A percentile compares a stretch with the other conserved stretches of the same genome.
These are phyloP conservation scores for Lepidurus apus DNA, from an alignment of 1,140 invertebrate species.

Conservation along the genomic window DNA sequence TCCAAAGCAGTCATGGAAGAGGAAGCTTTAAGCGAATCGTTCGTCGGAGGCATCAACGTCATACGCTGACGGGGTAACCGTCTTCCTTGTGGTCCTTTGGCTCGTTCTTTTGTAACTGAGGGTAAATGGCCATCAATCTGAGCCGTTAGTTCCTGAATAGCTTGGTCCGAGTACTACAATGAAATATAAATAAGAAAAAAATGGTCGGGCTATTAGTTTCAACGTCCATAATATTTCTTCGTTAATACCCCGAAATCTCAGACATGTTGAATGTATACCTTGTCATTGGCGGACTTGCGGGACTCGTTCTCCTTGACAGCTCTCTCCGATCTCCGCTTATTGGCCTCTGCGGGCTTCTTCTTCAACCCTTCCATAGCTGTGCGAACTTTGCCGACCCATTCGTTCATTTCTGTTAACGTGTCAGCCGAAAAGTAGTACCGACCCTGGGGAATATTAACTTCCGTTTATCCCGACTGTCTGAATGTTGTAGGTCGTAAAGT, in stretches of 20 bases:
- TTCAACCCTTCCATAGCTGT: constrained; percentile 36
- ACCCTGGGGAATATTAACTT: constrained; percentile 36
- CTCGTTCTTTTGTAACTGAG: constrained; percentile 39
- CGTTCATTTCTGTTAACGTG: constrained; percentile 47
- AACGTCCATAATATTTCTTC: neutral
- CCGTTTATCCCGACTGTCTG: neutral
- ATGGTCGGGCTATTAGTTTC: neutral
- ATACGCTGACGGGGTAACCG: constrained; percentile 39
- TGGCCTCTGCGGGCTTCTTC: constrained; percentile 6
- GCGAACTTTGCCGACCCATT: constrained; percentile 50
- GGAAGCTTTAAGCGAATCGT: neutral
- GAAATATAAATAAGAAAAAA: neutral
- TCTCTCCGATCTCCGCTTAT: neutral
- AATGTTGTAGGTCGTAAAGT: neutral
- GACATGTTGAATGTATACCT: neutral
- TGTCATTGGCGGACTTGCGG: neutral
- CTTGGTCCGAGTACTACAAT: constrained; percentile 3
- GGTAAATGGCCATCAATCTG: constrained; percentile 25
- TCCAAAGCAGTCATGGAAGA: neutral
- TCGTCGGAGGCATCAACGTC: constrained; percentile 12
- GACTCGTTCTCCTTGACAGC: neutral
- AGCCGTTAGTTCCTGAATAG: neutral
- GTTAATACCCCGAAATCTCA: neutral
- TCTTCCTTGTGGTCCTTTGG: constrained; percentile 41
- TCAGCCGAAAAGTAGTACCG: constrained; percentile 48